Conservation (phyloP, 2,797 vertebrate species). For the Cuculus canorus region DNA sequence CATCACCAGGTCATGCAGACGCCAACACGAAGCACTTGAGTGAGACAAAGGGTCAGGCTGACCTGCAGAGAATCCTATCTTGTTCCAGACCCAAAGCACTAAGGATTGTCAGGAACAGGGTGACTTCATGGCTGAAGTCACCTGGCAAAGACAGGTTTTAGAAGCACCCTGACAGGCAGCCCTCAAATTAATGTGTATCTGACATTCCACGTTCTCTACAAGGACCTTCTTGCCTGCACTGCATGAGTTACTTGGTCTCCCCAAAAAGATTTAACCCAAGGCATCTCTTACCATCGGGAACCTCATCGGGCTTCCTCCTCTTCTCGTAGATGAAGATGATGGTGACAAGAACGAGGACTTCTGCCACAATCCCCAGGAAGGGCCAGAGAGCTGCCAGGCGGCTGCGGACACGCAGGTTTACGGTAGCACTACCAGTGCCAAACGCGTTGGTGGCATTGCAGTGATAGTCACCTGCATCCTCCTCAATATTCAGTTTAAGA, state of each 20-base stretch:
- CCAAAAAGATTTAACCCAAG: not conserved
- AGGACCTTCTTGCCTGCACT: not conserved
- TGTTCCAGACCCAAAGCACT: not conserved
- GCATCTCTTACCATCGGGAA: slow-evolving; percentile 86
- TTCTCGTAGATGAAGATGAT: slow-evolving; percentile 99
- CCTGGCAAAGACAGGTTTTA: not conserved
- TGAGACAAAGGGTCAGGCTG: not conserved
- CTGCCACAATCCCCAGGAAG: slow-evolving; percentile 95
- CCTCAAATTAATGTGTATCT: not conserved
- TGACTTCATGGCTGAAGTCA: not conserved
- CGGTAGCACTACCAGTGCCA: slow-evolving; percentile 6
- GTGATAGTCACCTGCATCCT: slow-evolving; percentile 81
- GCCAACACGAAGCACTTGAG: not conserved
- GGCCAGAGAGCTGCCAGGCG: slow-evolving; percentile 95
- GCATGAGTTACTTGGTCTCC: too few species aligned
- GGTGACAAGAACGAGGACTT: slow-evolving; percentile 93
- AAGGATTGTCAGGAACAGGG: not conserved
- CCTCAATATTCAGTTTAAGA: slow-evolving; percentile 71
- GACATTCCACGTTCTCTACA: too few species aligned
- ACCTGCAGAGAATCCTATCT: not conserved
- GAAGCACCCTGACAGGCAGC: not conserved
- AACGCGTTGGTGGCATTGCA: slow-evolving; percentile 77
- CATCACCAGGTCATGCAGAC: not conserved
- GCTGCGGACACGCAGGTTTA: slow-evolving; percentile 88
- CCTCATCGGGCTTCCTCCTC: slow-evolving; percentile 94